A percentile compares a stretch with the other conserved stretches of the same genome.
Evolutionary conservation across 2,797 vertebrate genomes (phyloP).

Genomic region (Microctenopoma steveboyesi): DNA sequence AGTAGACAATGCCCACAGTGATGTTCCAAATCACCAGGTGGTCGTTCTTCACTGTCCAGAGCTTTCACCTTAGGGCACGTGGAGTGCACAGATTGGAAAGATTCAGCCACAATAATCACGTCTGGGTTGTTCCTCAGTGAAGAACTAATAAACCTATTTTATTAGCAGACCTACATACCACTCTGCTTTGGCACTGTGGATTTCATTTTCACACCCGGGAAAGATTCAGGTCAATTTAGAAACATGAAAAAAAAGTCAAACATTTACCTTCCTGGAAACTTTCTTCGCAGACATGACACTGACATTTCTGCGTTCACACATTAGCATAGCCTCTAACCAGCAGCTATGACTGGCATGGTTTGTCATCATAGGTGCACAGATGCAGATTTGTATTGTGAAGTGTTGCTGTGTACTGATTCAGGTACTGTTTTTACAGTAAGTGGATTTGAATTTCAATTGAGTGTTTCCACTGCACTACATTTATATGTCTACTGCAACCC

Average conservation of each 20-base stretch:
- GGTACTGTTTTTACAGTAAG: neutral
- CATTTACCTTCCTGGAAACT: neutral
- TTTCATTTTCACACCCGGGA: neutral
- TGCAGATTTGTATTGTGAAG: neutral
- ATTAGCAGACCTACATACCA: neutral
- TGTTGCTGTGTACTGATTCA: neutral
- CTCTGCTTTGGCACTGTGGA: neutral
- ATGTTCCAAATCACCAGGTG: conserved; percentile 47
- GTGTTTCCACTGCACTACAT: neutral
- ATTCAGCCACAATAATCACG: neutral
- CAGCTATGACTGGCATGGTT: neutral
- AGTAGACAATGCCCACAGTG: conserved; percentile 17
- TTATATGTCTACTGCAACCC: no score
- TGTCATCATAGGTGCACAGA: neutral
- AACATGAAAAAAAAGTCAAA: neutral
- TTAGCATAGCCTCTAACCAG: neutral
- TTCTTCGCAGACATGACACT: neutral
- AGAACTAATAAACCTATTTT: no score
- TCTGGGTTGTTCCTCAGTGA: conserved; percentile 12
- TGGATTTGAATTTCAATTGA: neutral
- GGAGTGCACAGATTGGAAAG: conserved; percentile 4
- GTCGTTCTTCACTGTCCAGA: conserved; percentile 2
- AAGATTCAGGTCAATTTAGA: neutral
- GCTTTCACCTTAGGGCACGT: neutral
- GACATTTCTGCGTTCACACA: neutral